Evolutionary conservation across 2,888 invertebrate genomes (phyloP), one percentile per base, ranked within the genome.

Genomic region (Perdita meconis): DNA sequence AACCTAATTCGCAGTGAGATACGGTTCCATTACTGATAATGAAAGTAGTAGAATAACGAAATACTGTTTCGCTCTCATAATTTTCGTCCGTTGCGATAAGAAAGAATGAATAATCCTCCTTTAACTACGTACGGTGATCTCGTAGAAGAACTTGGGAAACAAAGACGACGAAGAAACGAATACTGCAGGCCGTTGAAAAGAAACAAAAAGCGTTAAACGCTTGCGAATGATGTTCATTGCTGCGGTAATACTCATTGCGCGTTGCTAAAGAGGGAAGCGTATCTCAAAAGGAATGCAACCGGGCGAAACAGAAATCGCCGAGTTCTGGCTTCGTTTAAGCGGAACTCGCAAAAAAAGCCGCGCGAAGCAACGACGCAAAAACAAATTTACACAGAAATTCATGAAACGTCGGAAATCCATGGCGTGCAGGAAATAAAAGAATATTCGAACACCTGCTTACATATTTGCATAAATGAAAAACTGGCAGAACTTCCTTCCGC

Each of bases 391-490:
- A 75, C 64, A 64, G 22, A 75, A 75, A 65, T 73, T 73, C 74
- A 55, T 59, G 74, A 60, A 75, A 73, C 74, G 38, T 38, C 13
- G 65, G 19, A 73, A 73, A 75, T 73, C 74, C 74, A 13, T 30
- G 53, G 74, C 36, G 64, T 47, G 53, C 74, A 44, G 74, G 59
- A 64, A 73, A 59, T 73, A 75, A 75, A 73, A 73, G 74, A 75
- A 73, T 75, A 57, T 75, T 73, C 47, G 74, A 75, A 75, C 74
- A 75, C 74, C 74, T 75, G 74, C 50, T n/a, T 73, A 65, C 74
- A 57, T 55, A 75, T 75, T 75, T 75, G 74, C 74, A 75, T 75
- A 65, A 75, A 74, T 75, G 74, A 75, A 60, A 75, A 75, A 75
- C 51, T 73, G 61, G 67, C 47, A 0, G 61, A 76, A 61, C 42